These are phyloP conservation scores for Sula dactylatra DNA, from an alignment of 2,113 vertebrate genomes.

Conservation along the genomic window DNA sequence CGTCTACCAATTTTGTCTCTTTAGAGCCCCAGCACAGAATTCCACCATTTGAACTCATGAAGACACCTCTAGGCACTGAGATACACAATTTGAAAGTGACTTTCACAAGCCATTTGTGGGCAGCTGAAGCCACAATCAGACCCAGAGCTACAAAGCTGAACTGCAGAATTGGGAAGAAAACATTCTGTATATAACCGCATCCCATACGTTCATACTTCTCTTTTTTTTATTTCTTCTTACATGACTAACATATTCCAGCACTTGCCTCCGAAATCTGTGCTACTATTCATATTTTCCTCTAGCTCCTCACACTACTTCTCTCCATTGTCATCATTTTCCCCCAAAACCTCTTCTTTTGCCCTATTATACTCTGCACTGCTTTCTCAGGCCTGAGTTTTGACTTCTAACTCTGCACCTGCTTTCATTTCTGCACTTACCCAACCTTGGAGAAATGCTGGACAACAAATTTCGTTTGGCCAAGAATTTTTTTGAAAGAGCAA, in stretches of 20 bases:
- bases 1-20: background rate
- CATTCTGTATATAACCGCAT: background rate
- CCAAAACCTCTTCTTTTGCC: background rate
- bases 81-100: background rate
- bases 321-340: background rate
- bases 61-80: background rate
- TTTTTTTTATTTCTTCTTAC: background rate
- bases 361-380: background rate
- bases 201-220: rapidly evolving
- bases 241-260: background rate
- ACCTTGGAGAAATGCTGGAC: background rate
- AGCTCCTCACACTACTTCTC: background rate
- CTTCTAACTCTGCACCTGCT: background rate
- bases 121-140: background rate
- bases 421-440: background rate
- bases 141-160: background rate
- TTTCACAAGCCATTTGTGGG: background rate
- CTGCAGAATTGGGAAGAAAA: background rate
- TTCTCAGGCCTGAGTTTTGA: background rate
- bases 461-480: background rate
- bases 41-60: background rate
- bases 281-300: background rate
- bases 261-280: background rate
- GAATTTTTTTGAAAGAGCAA: background rate
- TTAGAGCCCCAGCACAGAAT: background rate